These are phyloP conservation scores for Crocallis elinguaria DNA, from an alignment of 2,888 invertebrate species.

Conservation along the genomic window DNA sequence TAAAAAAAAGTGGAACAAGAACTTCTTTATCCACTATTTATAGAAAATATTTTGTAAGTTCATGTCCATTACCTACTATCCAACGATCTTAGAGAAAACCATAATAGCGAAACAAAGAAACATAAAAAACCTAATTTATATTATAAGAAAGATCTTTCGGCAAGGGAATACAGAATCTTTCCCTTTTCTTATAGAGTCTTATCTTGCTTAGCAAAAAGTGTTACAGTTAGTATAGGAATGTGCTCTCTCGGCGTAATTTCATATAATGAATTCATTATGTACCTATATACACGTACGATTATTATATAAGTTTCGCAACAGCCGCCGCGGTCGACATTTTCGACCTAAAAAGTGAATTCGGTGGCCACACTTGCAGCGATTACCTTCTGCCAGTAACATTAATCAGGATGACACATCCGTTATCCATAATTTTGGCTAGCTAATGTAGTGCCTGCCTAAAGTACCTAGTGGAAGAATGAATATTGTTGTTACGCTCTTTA, in stretches of 20 bases:
- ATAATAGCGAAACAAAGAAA: not conserved
- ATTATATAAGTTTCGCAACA: constrained; percentile 15
- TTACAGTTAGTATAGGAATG: not conserved
- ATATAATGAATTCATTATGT: constrained; percentile 9
- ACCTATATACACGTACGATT: not conserved
- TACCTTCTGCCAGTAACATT: not conserved
- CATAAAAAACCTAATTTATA: not conserved
- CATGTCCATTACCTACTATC: not conserved
- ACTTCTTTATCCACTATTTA: too few relatives aligned
- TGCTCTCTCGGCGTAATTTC: not conserved
- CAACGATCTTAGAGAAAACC: not conserved
- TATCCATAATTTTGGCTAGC: too few relatives aligned
- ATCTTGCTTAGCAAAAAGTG: not conserved
- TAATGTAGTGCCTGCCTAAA: too few relatives aligned
- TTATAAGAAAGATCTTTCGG: not conserved
- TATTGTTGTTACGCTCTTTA: too few relatives aligned
- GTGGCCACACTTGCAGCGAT: not conserved
- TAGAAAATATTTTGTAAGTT: too few relatives aligned
- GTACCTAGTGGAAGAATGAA: too few relatives aligned
- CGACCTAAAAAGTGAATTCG: not conserved
- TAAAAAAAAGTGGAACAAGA: too few relatives aligned
- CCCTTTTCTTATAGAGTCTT: not conserved
- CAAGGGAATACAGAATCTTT: not conserved
- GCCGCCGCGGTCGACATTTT: not conserved
- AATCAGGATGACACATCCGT: too few relatives aligned